Evolutionary conservation across 2,797 vertebrate species (phyloP), one percentile per base, ranked within the genome.

Genomic region (Lepilemur ruficaudatus): DNA sequence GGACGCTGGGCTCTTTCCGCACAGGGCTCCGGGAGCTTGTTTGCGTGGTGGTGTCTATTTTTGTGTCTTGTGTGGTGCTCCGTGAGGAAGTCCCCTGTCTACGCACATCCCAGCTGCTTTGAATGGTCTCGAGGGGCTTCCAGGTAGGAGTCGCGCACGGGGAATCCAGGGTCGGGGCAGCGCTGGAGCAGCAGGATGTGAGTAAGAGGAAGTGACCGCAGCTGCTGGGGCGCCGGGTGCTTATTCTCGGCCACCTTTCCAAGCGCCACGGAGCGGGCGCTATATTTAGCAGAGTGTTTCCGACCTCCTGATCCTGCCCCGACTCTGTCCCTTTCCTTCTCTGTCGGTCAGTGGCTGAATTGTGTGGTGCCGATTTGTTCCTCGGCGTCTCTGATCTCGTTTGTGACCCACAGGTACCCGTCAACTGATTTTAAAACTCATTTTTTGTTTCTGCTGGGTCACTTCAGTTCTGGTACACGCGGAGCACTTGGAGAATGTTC

Each of bases 181-280:
- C 96, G 96, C 95, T 5, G 88, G 97, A 98, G 92, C 78, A 92
- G 97, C 98, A 98, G 98, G 98, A 98, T 98, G 46, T 98, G 98
- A 98, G 96, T 98, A 98, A 98, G 95, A 98, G 98, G 98, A 99
- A 98, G 96, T 96, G 91, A 97, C 98, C 97, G 97, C 82, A 97
- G 52, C 75, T 23, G 97, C 97, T 90, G 91, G 98, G 86, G 97
- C 92, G 92, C 98, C 97, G 95, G 88, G 92, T 83, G 63, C 86
- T 81, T 86, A 1, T 94, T 98, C 95, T 97, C 91, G 91, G 94
- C 97, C 93, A 96, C 97, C 97, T 98, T 73, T 88, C 97, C 96
- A 97, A 98, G 96, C 67, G 38, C 81, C 4, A 32, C 78, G 48
- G 89, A 92, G 92, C 59, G 89, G 92, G 88, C 96, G 32, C 98